phyloP scores from a whole-genome alignment of 1,140 invertebrate genomes.

The Pseudomyrmex dendroicus region DNA sequence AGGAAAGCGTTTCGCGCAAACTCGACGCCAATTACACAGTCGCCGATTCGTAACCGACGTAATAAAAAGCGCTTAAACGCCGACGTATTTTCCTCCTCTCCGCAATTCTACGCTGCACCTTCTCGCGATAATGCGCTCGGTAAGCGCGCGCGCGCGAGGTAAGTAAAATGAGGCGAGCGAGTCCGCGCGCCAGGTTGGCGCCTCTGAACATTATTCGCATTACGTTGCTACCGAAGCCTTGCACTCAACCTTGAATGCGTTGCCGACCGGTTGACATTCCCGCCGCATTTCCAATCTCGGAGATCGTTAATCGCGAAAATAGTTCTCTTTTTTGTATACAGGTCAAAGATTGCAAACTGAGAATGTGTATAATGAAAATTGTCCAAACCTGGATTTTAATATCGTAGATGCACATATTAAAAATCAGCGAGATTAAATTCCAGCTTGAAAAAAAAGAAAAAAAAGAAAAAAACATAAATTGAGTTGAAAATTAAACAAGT shows the following conservation, averaged over 20 bases:
- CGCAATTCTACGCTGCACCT: slow-evolving; percentile 42
- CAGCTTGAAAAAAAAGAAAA: too few relatives aligned
- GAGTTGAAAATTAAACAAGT: too few relatives aligned
- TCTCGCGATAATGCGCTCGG: slow-evolving; percentile 23
- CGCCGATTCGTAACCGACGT: slow-evolving; percentile 37
- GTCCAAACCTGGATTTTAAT: neutral
- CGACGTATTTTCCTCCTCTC: slow-evolving; percentile 34
- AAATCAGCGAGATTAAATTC: too few relatives aligned
- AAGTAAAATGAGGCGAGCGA: too few relatives aligned
- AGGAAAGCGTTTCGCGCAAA: slow-evolving; percentile 4
- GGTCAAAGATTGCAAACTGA: neutral
- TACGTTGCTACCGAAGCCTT: slow-evolving; percentile 27
- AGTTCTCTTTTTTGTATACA: neutral
- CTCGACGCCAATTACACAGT: slow-evolving; percentile 30
- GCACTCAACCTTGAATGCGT: slow-evolving; percentile 56
- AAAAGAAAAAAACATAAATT: too few relatives aligned
- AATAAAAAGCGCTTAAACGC: slow-evolving; percentile 62
- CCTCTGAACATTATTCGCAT: slow-evolving; percentile 40
- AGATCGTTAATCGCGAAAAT: slow-evolving; percentile 17
- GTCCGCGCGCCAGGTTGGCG: slow-evolving; percentile 59
- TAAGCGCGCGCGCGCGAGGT: neutral
- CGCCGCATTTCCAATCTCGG: slow-evolving; percentile 6
- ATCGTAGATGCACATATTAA: neutral
- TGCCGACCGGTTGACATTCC: slow-evolving; percentile 34
- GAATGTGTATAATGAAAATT: neutral